Evolutionary conservation across 2,888 invertebrate species (phyloP), one percentile per base, ranked within the genome.

Genomic region (Boloria selene): DNA sequence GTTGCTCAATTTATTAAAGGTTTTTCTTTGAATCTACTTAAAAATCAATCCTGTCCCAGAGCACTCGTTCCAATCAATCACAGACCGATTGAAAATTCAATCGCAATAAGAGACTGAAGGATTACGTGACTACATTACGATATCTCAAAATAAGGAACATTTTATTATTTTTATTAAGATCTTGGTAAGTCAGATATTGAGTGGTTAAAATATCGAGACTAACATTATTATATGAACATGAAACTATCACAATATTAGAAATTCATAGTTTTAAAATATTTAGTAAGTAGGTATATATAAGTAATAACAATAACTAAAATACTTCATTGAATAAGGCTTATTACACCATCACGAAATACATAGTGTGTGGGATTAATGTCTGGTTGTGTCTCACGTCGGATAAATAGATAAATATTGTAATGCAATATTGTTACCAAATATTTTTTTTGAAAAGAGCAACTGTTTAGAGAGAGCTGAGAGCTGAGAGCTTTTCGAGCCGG

Each of bases 41-140:
- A 85, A 84, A 86, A 84, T 85, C 90, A 85, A 87, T 87, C 81
- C 83, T 72, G 82, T 77, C 80, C 75, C 76, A 75, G 70, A 77
- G 80, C 79, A 80, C 79, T 82, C 86, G 83, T 83, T 87, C 84
- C 88, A 85, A 90, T 91, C 90, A 90, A 90, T 90, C 89, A 86
- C 80, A 80, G 84, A 81, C 80, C 84, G 79, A 86, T 89, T 89
- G 88, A 87, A 87, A 86, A 85, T 89, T 89, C 88, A 86, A 84
- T 88, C 80, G 80, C 78, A 86, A 85, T 85, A 87, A 83, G 82
- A 85, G 82, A 85, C 83, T 82, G 81, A 77, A 85, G 85, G 85
- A 85, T 87, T 88, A 89, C 88, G 86, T 84, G 85, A 88, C 86
- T 83, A 81, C 76, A 81, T 84, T 86, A 83, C 81, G 77, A 80